phyloP scores from a whole-genome alignment of 1,140 invertebrate species.

The Colletes latitarsis region DNA sequence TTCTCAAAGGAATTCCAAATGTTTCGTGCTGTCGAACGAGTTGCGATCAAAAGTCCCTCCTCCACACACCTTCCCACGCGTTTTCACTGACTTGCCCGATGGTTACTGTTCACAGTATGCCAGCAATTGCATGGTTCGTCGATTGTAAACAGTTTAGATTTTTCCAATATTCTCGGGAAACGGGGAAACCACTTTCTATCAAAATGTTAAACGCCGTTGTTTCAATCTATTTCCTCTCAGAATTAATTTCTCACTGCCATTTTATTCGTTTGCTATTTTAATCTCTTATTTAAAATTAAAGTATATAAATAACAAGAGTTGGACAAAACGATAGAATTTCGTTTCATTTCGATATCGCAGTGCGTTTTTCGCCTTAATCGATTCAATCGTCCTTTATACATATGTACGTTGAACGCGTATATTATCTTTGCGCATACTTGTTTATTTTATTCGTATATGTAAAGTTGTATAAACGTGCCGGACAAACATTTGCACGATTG shows the following conservation, averaged over 20 bases:
- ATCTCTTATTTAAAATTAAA: no score
- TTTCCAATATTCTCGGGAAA: neutral
- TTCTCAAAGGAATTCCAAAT: constrained; percentile 38
- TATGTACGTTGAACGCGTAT: neutral
- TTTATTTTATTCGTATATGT: constrained; percentile 9
- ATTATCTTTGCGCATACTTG: neutral
- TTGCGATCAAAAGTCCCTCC: constrained; percentile 10
- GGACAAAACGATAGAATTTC: no score
- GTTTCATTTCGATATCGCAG: neutral
- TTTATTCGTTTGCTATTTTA: no score
- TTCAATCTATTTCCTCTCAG: neutral
- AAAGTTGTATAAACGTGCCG: neutral
- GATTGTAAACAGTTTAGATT: neutral
- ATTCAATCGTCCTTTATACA: neutral
- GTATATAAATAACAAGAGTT: no score
- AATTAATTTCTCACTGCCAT: no score
- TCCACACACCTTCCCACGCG: neutral
- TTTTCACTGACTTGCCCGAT: neutral
- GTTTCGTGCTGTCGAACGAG: constrained; percentile 12
- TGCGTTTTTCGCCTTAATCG: neutral
- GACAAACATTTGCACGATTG: neutral
- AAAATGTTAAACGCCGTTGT: neutral
- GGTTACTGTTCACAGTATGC: neutral
- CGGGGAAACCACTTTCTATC: no score
- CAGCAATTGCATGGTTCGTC: neutral